phyloP scores from a whole-genome alignment of 2,888 invertebrate genomes.

The Euproctis similis region DNA sequence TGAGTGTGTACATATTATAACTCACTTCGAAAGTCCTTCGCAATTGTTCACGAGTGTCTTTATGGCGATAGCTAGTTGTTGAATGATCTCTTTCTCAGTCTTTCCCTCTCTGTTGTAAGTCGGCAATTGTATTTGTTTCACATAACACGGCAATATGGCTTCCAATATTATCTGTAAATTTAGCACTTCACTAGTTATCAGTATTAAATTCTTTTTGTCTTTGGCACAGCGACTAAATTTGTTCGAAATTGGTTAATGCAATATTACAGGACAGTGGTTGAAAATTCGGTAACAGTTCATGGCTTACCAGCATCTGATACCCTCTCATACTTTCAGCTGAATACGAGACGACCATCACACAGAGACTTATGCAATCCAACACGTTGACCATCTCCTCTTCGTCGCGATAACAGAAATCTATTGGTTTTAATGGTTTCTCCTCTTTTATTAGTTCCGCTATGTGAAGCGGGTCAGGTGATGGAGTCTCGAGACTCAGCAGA shows the following conservation, averaged over 20 bases:
- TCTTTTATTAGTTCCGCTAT: conserved; percentile 94
- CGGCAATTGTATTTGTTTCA: conserved; percentile 93
- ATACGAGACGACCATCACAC: conserved; percentile 99
- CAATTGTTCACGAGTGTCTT: conserved; percentile 97
- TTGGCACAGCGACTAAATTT: too few species aligned
- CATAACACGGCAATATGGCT: conserved; percentile 96
- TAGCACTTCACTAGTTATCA: neutral
- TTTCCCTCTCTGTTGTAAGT: conserved; percentile 93
- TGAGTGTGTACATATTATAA: too few species aligned
- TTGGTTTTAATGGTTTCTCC: conserved; percentile 92
- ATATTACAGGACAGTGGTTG: too few species aligned
- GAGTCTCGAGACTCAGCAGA: conserved; percentile 92
- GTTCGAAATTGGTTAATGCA: too few species aligned
- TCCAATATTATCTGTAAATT: conserved; percentile 89
- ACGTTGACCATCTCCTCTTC: conserved; percentile 98
- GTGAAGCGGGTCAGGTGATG: conserved; percentile 94
- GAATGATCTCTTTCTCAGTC: conserved; percentile 94
- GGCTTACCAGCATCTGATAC: conserved; percentile 92
- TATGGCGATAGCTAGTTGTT: conserved; percentile 94
- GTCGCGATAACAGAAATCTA: conserved; percentile 99
- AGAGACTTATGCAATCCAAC: conserved; percentile 97
- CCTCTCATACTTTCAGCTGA: conserved; percentile 95
- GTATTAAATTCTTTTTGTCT: too few species aligned
- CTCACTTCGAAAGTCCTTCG: conserved; percentile 95
- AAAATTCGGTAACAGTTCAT: too few species aligned